Percentiles rank a stretch among this genome's conserved stretches.
These are phyloP conservation scores for Anabacerthia variegaticeps DNA, from an alignment of 2,797 vertebrate species.

Conservation along the genomic window DNA sequence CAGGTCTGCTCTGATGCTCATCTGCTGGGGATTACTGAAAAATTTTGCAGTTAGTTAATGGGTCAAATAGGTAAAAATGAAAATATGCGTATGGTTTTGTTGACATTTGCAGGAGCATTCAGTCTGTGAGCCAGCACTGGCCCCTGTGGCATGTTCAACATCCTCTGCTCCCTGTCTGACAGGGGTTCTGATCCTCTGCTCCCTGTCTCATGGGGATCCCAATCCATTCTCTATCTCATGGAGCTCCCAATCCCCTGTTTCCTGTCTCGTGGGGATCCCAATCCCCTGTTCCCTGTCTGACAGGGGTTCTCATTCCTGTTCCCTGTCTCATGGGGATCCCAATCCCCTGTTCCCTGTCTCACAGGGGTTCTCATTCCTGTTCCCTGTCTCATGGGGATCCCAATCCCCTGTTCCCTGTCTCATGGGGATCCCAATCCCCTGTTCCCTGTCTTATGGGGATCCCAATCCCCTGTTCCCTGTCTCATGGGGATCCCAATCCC, in stretches of 20 bases:
- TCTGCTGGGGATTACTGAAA: slow-evolving; percentile 52
- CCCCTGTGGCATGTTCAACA: background rate
- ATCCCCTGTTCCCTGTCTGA: background rate
- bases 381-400: background rate
- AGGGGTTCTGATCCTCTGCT: background rate
- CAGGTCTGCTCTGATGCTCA: slow-evolving; percentile 42
- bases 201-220: too few relatives aligned
- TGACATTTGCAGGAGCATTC: background rate
- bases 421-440: background rate
- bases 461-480: background rate
- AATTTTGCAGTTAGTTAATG: slow-evolving; percentile 32
- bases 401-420: background rate
- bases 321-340: background rate
- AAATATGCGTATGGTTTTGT: background rate
- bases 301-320: background rate
- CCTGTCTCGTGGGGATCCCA: background rate
- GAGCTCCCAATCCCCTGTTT: background rate
- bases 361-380: too few relatives aligned
- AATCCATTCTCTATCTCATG: too few relatives aligned
- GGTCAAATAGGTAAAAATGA: slow-evolving; percentile 28
- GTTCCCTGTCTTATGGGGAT: background rate
- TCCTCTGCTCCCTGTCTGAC: background rate
- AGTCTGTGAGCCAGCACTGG: background rate
- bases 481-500: rapidly evolving
- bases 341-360: background rate